These are phyloP conservation scores for Cairina moschata DNA, from an alignment of 2,113 vertebrate genomes.

Conservation along the genomic window DNA sequence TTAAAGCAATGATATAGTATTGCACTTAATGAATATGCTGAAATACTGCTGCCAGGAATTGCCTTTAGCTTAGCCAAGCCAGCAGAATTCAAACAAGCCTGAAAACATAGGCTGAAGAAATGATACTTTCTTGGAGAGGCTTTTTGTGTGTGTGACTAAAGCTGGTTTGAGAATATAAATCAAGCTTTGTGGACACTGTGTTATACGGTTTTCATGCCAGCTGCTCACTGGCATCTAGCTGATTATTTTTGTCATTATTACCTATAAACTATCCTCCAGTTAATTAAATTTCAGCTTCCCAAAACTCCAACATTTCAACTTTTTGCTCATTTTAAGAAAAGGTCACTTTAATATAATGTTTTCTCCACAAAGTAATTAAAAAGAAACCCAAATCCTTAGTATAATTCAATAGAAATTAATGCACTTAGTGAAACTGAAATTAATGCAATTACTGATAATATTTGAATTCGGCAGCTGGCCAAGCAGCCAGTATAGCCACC, in stretches of 20 bases:
- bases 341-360: neutral
- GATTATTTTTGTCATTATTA: conserved; percentile 28
- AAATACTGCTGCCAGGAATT: conserved; percentile 25
- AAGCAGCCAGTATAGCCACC: neutral
- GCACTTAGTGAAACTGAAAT: neutral
- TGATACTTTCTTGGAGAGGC: neutral
- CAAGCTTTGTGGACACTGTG: neutral
- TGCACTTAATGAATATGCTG: conserved; percentile 29
- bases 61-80: conserved; percentile 29
- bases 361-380: neutral
- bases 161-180: neutral
- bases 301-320: neutral
- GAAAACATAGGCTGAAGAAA: conserved; percentile 1
- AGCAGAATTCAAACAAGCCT: neutral
- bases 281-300: conserved; percentile 45
- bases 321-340: neutral
- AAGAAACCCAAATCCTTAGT: neutral
- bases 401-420: neutral
- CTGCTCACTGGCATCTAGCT: neutral
- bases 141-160: neutral
- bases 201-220: neutral
- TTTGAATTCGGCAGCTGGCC: neutral
- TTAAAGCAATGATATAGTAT: conserved; percentile 43
- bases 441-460: neutral
- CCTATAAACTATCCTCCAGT: neutral